Percentiles rank a stretch among this genome's conserved stretches.
phyloP scores from a whole-genome alignment of 2,113 vertebrate species.

The Xenotilapia caudafasciata region DNA sequence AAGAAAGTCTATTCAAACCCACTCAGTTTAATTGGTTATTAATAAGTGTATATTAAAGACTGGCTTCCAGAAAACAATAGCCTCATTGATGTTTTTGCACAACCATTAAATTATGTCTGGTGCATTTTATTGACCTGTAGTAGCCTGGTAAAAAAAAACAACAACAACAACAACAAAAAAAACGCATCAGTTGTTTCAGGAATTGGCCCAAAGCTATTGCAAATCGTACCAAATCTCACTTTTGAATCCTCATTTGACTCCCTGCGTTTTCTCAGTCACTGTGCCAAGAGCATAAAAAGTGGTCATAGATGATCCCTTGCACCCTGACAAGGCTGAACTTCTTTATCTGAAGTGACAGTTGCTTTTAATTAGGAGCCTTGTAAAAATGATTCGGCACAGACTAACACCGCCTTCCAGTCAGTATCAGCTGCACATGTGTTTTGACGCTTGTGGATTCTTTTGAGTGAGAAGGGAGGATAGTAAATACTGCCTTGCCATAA shows the following conservation, averaged over 20 bases:
- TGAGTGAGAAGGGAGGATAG: neutral
- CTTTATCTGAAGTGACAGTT: neutral
- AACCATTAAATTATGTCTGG: neutral
- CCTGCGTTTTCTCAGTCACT: neutral
- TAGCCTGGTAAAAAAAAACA: neutral
- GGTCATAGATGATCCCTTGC: neutral
- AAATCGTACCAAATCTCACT: neutral
- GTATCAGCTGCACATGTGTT: conserved; percentile 31
- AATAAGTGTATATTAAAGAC: neutral
- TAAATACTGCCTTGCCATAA: conserved; percentile 19
- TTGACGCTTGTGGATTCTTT: conserved; percentile 18
- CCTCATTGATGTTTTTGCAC: neutral
- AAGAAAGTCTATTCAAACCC: neutral
- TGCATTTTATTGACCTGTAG: neutral
- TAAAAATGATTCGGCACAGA: neutral
- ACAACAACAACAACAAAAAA: neutral
- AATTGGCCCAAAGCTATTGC: neutral
- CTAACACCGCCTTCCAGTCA: neutral
- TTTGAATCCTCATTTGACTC: neutral
- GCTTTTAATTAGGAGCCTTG: conserved; percentile 5
- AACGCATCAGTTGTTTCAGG: neutral
- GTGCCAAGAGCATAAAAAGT: neutral
- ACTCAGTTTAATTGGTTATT: neutral
- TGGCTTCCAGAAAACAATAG: neutral
- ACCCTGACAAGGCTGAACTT: neutral